Base-by-base conservation (phyloP, 2,797 vertebrate species). In the Micromesistius poutassou region DNA sequence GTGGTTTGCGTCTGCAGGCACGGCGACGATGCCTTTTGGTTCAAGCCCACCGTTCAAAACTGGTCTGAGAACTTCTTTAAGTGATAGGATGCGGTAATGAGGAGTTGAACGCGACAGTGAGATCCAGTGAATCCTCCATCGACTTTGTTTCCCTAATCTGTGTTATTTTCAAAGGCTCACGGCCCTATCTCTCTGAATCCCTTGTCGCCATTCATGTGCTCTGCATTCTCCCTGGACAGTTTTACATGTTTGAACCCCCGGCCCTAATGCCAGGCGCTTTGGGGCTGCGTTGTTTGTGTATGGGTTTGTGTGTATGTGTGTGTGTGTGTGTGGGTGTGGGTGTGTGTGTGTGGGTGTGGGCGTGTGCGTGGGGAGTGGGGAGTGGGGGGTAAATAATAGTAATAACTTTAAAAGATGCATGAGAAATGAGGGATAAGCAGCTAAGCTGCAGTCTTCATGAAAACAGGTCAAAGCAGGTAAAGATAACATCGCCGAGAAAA, bases 371-470 rank as follows among this genome's bases (percentile, higher is more conserved):
- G 16, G 46, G 46, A 1, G 46, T 22, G 46, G 19, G 19, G 4
- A 19, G 16, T 6, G 50, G 0, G 50, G 5, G 36, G 7, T 81
- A 74, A 73, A 70, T 36, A 13, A 74, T 12, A 70, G 62, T 71
- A 38, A 6, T 28, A 13, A 25, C 13, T 38, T 28, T 28, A 7
- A 7, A 74, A 78, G 30, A 77, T 72, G 72, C 33, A 71, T 79
- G 77, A 30, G 73, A 80, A 84, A 74, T 25, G 16, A 68, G 68
- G 5, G 36, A 46, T 38, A 74, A 78, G 78, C 74, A 74, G 74
- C 62, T 13, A 70, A 55, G 71, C 70, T 30, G 25, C 66, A 36
- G 22, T 71, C 33, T 73, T 36, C 74, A 77, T 79, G 16, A 75
- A 76, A 77, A 55, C 35, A 79, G 14, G 16, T 25, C 35, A 13